A percentile compares a stretch with the other conserved stretches of the same genome.
These are phyloP conservation scores for Baronia brevicornis DNA, from an alignment of 2,888 invertebrate genomes.

Conservation along the genomic window DNA sequence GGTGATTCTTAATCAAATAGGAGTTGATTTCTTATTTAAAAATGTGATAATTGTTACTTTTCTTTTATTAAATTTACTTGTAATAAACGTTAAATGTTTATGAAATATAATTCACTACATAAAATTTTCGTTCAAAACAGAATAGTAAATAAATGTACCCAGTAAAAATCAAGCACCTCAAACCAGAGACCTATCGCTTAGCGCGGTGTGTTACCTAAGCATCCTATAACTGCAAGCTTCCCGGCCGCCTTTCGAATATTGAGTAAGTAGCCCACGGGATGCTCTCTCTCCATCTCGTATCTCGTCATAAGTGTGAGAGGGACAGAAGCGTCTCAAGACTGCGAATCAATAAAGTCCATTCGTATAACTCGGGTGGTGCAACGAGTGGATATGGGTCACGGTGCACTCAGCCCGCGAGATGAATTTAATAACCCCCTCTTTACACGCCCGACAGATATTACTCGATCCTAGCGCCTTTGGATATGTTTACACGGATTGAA, in stretches of 20 bases:
- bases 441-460: slow-evolving; percentile 56
- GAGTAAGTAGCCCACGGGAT: slow-evolving; percentile 60
- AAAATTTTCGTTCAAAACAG: slow-evolving; percentile 40
- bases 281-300: slow-evolving; percentile 30
- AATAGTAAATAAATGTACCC: too few species aligned
- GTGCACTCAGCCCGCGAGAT: slow-evolving; percentile 60
- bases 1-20: too few species aligned
- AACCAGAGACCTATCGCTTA: too few species aligned
- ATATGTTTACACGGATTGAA: slow-evolving; percentile 32
- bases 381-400: slow-evolving; percentile 66
- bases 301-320: slow-evolving; percentile 39
- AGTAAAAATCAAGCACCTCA: too few species aligned
- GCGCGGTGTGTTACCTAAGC: slow-evolving; percentile 54
- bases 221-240: slow-evolving; percentile 54
- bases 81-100: too few species aligned
- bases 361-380: slow-evolving; percentile 69
- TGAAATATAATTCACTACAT: too few species aligned
- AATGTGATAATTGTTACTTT: too few species aligned
- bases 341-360: slow-evolving; percentile 76
- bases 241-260: slow-evolving; percentile 61
- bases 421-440: slow-evolving; percentile 59
- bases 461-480: slow-evolving; percentile 33
- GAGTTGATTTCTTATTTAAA: too few species aligned
- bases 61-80: too few species aligned
- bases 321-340: slow-evolving; percentile 70